A percentile compares a stretch with the other conserved stretches of the same genome.
phyloP scores from a whole-genome alignment of 2,888 invertebrate genomes.

The Sinelater perroti region DNA sequence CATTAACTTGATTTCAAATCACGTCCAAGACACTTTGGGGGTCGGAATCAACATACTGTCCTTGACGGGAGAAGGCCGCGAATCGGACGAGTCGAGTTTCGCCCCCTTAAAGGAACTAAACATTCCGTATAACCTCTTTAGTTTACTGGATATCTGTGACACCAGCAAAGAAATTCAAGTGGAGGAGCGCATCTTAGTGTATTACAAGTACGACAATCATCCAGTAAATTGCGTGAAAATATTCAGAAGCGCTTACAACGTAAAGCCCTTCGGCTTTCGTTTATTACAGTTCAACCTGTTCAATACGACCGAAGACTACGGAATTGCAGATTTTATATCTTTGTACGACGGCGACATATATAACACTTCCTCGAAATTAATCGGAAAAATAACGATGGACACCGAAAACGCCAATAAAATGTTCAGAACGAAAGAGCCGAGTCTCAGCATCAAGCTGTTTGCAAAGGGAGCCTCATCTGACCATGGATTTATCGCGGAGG shows the following conservation, averaged over 20 bases:
- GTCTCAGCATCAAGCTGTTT: conserved; percentile 88
- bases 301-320: conserved; percentile 83
- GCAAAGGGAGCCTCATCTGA: conserved; percentile 94
- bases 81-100: conserved; percentile 88
- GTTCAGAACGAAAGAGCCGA: conserved; percentile 78
- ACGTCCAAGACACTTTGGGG: conserved; percentile 83
- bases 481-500: conserved; percentile 97
- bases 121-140: conserved; percentile 91
- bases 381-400: conserved; percentile 78
- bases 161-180: conserved; percentile 90
- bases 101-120: conserved; percentile 82
- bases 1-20: conserved; percentile 78
- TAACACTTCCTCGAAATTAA: conserved; percentile 77
- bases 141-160: conserved; percentile 95
- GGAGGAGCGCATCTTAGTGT: conserved; percentile 89
- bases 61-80: conserved; percentile 90
- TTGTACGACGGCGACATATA: conserved; percentile 94
- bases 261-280: conserved; percentile 89
- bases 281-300: conserved; percentile 92
- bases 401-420: conserved; percentile 77
- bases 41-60: conserved; percentile 90
- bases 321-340: conserved; percentile 83
- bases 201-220: conserved; percentile 96
- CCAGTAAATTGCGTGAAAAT: conserved; percentile 98
- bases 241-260: conserved; percentile 84